Evolutionary conservation across 2,113 vertebrate genomes (phyloP), one percentile per base, ranked within the genome.

Genomic region (Silurus glanis): DNA sequence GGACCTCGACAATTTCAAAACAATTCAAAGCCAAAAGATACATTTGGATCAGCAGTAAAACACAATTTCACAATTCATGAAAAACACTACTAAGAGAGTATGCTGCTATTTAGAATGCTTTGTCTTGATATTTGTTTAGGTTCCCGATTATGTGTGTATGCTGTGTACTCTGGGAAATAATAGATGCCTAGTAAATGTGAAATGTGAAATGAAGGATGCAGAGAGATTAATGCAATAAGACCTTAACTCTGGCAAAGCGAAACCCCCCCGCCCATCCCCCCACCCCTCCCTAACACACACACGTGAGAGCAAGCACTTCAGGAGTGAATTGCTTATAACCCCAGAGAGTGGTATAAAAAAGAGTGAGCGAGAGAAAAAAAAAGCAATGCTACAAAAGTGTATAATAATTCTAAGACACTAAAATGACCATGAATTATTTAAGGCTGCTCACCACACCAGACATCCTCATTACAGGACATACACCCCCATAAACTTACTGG

Each of bases 141-240:
- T 71, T 51, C 19, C 45, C 37, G 25, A 23, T 21, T 86, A 45
- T 82, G 23, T 53, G 55, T 45, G 45, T 72, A 47, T 64, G 28
- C 84, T 67, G 80, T 72, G 79, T 85, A 78, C 91, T 84, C 75
- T 58, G 92, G 93, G 91, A 94, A 93, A 93, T 93, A 92, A 90
- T 37, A 88, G 81, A 61, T 80, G 55, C 55, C 28, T 85, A 86
- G 49, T 37, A 37, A 82, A 1, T 69, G 91, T 89, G 90, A 91
- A 92, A 93, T 93, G 90, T 89, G 88, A 85, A 89, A 90, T 92
- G 90, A 92, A 93, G 91, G 91, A 90, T 91, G 91, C 91, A 90
- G 90, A 88, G 84, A 92, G 91, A 93, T 90, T 91, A 93, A 94
- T 91, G 88, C 91, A 93, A 92, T 90, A 92, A 92, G 89, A 90